Evolutionary conservation across 2,113 vertebrate species (phyloP), one percentile per base, ranked within the genome.

Genomic region (Syrrhaptes paradoxus): DNA sequence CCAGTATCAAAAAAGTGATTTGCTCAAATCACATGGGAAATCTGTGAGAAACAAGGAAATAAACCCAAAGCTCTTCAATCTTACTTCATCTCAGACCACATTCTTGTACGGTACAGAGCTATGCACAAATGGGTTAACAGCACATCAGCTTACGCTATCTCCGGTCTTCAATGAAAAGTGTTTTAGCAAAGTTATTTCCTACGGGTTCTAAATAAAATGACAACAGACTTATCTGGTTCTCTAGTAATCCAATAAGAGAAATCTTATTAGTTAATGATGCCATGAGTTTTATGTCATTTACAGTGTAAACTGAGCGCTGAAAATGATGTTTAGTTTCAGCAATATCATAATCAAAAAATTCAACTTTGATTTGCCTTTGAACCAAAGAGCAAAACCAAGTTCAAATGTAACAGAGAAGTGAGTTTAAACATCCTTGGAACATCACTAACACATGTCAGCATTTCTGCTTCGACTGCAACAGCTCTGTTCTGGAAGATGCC

Each of bases 351-450:
- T 20, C 2, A 45, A 72, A 93, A 84, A 49, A 21, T 80, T 86
- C 91, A 90, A 10, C 79, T 93, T 89, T 43, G 58, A 85, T 91
- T 80, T 75, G 76, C 59, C 52, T 93, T 95, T 90, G 65, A 92
- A 93, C 45, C 61, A 72, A 93, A 95, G 62, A 78, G 54, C 24
- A 75, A 94, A 90, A 49, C 17, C 66, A 78, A 90, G 96, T 94
- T 86, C 83, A 93, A 85, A 78, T 46, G 45, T 79, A 92, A 85
- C 32, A 65, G 61, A 84, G 72, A 75, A 43, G 86, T 9, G 57
- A 92, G 43, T 72, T 93, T 68, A 90, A 96, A 89, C 85, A 94
- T 68, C 80, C 83, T 85, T 73, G 88, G 85, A 89, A 96, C 19
- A 4, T 49, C 78, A 83, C 46, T 79, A 95, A 61, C 59, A 52